phyloP scores from a whole-genome alignment of 2,888 invertebrate species.

The Drosophila prolongata region DNA sequence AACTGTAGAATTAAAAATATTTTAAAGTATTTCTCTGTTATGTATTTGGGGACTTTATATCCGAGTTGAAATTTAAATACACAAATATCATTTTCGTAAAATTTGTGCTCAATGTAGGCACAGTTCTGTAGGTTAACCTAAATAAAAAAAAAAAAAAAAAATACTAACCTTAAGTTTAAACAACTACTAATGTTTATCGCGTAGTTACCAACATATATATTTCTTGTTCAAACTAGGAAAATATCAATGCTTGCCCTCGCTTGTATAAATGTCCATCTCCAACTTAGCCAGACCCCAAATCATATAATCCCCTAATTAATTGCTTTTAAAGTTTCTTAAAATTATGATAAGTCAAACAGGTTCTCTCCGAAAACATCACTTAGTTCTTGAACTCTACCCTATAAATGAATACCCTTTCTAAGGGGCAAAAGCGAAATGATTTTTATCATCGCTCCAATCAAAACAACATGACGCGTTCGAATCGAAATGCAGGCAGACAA shows the following conservation, averaged over 20 bases:
- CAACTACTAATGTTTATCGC: too few species aligned
- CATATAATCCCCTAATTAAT: conserved; percentile 21
- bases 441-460: conserved; percentile 58
- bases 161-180: too few species aligned
- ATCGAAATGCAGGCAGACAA: conserved; percentile 60
- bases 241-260: background rate
- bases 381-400: background rate
- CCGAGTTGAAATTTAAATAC: too few species aligned
- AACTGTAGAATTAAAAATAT: background rate
- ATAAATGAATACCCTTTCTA: conserved; percentile 3
- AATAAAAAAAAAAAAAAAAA: too few species aligned
- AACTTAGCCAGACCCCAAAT: background rate
- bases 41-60: too few species aligned
- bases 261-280: background rate
- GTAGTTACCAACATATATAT: too few species aligned
- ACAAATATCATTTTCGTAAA: too few species aligned
- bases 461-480: conserved; percentile 64
- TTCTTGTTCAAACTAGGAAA: background rate
- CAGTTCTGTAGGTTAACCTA: too few species aligned
- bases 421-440: conserved; percentile 30
- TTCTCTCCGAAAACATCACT: background rate
- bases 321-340: conserved; percentile 18
- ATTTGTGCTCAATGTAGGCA: too few species aligned
- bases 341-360: conserved; percentile 40
- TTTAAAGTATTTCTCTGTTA: too few species aligned